Base-by-base conservation (phyloP, 2,113 vertebrate genomes). In the Gila orcuttii region DNA sequence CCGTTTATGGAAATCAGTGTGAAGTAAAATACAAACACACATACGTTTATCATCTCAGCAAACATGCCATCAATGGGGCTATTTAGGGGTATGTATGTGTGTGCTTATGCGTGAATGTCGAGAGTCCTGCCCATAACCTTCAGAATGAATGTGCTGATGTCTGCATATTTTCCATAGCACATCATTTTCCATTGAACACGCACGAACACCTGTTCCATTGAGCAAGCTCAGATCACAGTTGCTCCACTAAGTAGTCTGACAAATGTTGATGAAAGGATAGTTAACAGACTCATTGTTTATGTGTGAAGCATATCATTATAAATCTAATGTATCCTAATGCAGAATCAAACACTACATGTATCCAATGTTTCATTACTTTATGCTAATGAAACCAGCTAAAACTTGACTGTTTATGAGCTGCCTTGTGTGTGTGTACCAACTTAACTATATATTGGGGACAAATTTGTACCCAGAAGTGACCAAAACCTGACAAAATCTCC, bases 101-200 rank as follows among this genome's bases (percentile, higher is more conserved):
- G 66, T 57, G 50, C 33, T 71, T 28, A 66, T 36, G 50, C 33
- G 31, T 73, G 68, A 83, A 55, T 42, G 31, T 19, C 4, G 25
- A 82, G 50, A 59, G 47, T 59, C 47, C 47, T 59, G 50, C 52
- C 81, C 81, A 71, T 59, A 83, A 83, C 81, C 81, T 83, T 73
- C 81, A 83, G 66, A 83, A 39, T 73, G 19, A 83, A 73, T 83
- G 81, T 73, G 81, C 81, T 83, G 81, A 83, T 73, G 50, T 83
- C 68, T 71, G 66, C 50, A 83, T 83, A 83, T 73, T 83, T 83
- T 83, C 81, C 81, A 83, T 83, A 71, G 81, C 33, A 73, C 81
- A 73, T 73, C 3, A 83, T 83, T 83, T 83, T 83, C 81, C 66
- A 83, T 6, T 55, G 64, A 82, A 71, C 66, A 82, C 39, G 50